A percentile compares a stretch with the other conserved stretches of the same genome.
Evolutionary conservation across 2,113 vertebrate genomes (phyloP).

Genomic region (Pseudonaja textilis): DNA sequence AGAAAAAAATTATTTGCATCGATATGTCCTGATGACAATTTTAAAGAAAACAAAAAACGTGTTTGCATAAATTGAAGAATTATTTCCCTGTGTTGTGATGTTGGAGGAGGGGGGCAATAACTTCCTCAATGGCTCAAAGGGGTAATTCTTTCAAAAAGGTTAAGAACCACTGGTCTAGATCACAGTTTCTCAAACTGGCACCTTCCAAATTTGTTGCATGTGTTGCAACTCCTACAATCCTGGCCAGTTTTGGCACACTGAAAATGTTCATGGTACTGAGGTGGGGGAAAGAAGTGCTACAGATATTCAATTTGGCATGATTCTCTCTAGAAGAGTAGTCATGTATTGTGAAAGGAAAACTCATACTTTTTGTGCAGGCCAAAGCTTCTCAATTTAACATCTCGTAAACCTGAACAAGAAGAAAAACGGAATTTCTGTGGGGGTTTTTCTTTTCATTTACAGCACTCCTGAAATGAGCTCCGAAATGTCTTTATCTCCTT

Average conservation of each 20-base stretch:
- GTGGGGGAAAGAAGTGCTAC: not conserved
- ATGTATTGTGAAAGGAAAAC: not conserved
- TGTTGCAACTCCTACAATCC: not conserved
- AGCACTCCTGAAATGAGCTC: not conserved
- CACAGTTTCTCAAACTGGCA: not conserved
- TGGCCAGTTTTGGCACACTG: not conserved
- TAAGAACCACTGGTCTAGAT: not conserved
- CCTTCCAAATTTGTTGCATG: not conserved
- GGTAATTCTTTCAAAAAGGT: too few relatives aligned
- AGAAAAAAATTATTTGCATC: too few relatives aligned
- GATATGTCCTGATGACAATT: too few relatives aligned
- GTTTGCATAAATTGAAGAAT: too few relatives aligned
- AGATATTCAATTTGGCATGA: not conserved
- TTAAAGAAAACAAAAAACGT: too few relatives aligned
- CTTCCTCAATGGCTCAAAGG: too few relatives aligned
- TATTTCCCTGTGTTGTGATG: too few relatives aligned
- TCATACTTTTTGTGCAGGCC: not conserved
- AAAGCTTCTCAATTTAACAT: not conserved
- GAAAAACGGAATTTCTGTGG: not conserved
- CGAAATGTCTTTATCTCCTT: not conserved
- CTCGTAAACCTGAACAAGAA: not conserved
- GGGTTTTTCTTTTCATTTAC: too few relatives aligned
- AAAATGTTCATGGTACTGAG: not conserved
- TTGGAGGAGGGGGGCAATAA: too few relatives aligned
- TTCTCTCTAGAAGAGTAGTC: not conserved